Conservation (phyloP, 2,113 vertebrate species). For the Silurus asotus region DNA sequence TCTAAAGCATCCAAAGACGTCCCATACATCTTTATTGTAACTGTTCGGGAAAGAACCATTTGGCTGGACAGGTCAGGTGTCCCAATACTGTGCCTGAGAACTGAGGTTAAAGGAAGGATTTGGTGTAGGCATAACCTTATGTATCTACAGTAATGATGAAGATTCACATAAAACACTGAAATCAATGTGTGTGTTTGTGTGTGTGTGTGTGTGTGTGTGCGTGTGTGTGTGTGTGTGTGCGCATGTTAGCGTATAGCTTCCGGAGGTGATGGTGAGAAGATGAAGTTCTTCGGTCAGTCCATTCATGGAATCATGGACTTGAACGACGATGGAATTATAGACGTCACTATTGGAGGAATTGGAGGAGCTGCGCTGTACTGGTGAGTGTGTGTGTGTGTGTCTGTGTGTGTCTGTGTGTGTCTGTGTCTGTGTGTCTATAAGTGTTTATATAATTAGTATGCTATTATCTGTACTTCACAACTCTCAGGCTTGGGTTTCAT, state of each 20-base stretch:
- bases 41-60: no score
- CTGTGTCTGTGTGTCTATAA: neutral
- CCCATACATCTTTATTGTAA: no score
- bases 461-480: no score
- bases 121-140: neutral
- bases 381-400: slow-evolving; percentile 68
- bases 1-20: no score
- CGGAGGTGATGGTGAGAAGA: slow-evolving; percentile 84
- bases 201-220: slow-evolving; percentile 35
- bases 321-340: slow-evolving; percentile 89
- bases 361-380: slow-evolving; percentile 95
- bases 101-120: no score
- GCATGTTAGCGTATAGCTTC: slow-evolving; percentile 84
- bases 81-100: no score
- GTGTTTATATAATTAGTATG: no score
- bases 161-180: neutral
- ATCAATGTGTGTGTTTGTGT: slow-evolving; percentile 1
- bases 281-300: slow-evolving; percentile 97
- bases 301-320: slow-evolving; percentile 96
- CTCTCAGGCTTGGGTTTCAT: no score
- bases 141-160: neutral
- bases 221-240: slow-evolving; percentile 43
- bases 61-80: no score
- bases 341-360: slow-evolving; percentile 93
- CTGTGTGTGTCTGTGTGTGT: slow-evolving; percentile 66